Evolutionary conservation across 2,888 invertebrate genomes (phyloP).

Genomic region (Globia sparganii): DNA sequence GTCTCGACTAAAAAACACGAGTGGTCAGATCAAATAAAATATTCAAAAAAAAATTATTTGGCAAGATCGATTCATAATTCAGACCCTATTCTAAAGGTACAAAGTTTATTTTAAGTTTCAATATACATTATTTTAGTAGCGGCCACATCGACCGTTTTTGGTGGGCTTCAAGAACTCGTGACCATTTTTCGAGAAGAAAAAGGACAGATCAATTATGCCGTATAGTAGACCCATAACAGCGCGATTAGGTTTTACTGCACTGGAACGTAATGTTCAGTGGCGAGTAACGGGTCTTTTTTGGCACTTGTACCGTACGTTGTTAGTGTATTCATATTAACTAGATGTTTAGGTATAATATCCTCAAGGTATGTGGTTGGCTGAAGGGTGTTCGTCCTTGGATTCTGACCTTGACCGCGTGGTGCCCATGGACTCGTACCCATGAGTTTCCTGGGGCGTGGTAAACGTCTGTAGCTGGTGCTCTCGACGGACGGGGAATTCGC

Average conservation of each 20-base stretch:
- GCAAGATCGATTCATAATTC: constrained; percentile 41
- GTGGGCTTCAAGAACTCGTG: constrained; percentile 13
- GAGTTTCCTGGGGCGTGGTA: constrained; percentile 84
- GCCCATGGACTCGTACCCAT: constrained; percentile 97
- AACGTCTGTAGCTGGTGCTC: constrained; percentile 90
- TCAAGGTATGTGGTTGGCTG: constrained; percentile 85
- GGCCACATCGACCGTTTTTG: constrained; percentile 12
- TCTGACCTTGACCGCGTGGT: constrained; percentile 96
- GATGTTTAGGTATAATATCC: constrained; percentile 63
- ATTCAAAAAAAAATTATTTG: constrained; percentile 34
- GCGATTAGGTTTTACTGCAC: constrained; percentile 26
- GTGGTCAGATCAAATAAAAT: constrained; percentile 44
- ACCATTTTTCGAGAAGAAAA: constrained; percentile 35
- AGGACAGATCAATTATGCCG: not conserved
- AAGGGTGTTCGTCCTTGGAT: constrained; percentile 70
- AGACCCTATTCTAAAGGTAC: constrained; percentile 36
- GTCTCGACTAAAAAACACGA: constrained; percentile 33
- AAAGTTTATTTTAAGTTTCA: constrained; percentile 33
- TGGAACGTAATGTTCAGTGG: constrained; percentile 40
- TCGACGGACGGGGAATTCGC: constrained; percentile 95
- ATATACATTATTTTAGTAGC: constrained; percentile 25
- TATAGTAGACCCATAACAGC: constrained; percentile 23
- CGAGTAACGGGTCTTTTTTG: constrained; percentile 32
- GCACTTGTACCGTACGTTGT: constrained; percentile 12
- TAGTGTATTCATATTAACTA: constrained; percentile 38